Evolutionary conservation across 2,888 invertebrate genomes (phyloP), one percentile per base, ranked within the genome.

Genomic region (Protophormia terraenovae): DNA sequence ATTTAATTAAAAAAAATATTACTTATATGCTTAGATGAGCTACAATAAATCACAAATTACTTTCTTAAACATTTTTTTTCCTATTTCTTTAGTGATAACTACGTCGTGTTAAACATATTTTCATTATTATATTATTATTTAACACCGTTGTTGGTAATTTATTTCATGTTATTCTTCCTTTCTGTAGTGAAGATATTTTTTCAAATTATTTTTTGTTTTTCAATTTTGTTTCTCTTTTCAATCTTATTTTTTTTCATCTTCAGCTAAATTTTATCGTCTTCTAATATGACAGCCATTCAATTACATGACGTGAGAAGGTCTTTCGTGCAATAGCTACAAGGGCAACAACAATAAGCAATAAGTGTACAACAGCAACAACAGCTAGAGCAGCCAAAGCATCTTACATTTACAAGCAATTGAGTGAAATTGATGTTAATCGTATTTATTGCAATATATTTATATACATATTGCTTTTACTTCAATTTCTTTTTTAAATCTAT

Each of bases 281-380:
- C 71, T 82, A 79, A 85, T 85, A 85, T 82, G 85, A 79, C 85
- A 85, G 78, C 78, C 85, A 85, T 85, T 85, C 85, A 85, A 85
- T 85, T 85, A 85, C 75, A 71, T 79, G 85, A 79, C 75, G 82
- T 79, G 71, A 62, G 67, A 69, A 73, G 75, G 82, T 71, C 75
- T 82, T 82, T 60, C 47, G 78, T 64, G 66, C 22, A 73, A 45
- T 60, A 78, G 10, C 72, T 47, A 41, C 53, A 71, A 55, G 29
- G 29, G 24, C 58, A 73, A 29, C 58, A 58, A 27, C 38, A 60
- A n/a, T 24, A 5, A 47, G 64, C 41, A 47, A 27, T 64, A 64
- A 60, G 45, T 66, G n/a, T 27, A 58, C 27, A 66, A 58, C 47
- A 66, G 16, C 53, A 50, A 22, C 66, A 66, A 27, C 58, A 55